These are phyloP conservation scores for Chaitophorus viminalis DNA, from an alignment of 2,888 invertebrate genomes.

Conservation along the genomic window DNA sequence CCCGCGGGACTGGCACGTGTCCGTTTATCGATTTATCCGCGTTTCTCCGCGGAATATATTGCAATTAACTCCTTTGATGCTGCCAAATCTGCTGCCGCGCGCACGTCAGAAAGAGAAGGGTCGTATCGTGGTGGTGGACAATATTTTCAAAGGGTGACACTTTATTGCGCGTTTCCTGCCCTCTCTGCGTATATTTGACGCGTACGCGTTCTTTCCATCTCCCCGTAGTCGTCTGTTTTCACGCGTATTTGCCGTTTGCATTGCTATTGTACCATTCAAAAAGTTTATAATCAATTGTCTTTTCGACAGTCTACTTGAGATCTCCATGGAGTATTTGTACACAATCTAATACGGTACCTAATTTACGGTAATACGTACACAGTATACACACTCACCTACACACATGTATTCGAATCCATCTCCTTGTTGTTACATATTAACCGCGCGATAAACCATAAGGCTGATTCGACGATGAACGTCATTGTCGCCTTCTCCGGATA, in stretches of 20 bases:
- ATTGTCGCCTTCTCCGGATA: not conserved
- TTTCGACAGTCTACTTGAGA: not conserved
- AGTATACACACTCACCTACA: too few species aligned
- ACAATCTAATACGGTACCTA: too few species aligned
- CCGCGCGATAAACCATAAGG: not conserved
- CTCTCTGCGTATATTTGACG: not conserved
- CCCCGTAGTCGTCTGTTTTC: not conserved
- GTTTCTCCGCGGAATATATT: not conserved
- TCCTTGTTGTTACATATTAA: too few species aligned
- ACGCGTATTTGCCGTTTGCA: not conserved
- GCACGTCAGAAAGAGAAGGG: not conserved
- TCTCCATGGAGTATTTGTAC: too few species aligned
- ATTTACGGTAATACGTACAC: too few species aligned
- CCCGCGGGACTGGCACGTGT: conserved; percentile 8
- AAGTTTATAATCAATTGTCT: not conserved
- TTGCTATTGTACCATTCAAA: not conserved
- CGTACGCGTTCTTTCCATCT: not conserved
- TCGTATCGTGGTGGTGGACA: not conserved
- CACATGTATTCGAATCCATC: not conserved
- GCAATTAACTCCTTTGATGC: conserved; percentile 16
- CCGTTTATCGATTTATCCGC: not conserved
- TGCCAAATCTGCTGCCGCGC: not conserved
- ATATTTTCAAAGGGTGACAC: conserved; percentile 52
- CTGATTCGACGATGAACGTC: not conserved
- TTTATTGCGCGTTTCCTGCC: conserved; percentile 53